Percentiles rank a stretch among this genome's conserved stretches.
Conservation (phyloP, 2,113 vertebrate genomes). For the Pseudorasbora parva region DNA sequence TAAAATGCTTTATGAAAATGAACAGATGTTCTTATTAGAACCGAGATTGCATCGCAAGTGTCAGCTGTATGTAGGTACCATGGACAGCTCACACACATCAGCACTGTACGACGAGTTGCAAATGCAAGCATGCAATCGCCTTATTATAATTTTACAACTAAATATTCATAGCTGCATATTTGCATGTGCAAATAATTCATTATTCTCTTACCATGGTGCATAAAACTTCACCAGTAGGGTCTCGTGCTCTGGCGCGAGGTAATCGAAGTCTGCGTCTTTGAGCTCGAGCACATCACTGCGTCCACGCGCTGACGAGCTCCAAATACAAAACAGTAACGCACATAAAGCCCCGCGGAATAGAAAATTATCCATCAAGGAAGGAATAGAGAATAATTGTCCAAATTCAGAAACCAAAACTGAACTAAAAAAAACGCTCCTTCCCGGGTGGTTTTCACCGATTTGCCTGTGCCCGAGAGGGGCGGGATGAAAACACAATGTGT, state of each 20-base stretch:
- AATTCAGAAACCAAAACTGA: background rate
- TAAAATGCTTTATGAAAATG: background rate
- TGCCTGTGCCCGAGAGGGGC: slow-evolving; percentile 21
- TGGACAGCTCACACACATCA: slow-evolving; percentile 45
- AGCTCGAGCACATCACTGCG: slow-evolving; percentile 73
- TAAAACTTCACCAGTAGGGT: slow-evolving; percentile 79
- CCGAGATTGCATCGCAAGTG: background rate
- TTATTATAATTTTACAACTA: background rate
- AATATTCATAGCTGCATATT: background rate
- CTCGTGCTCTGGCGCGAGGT: slow-evolving; percentile 73
- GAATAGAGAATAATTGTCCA: background rate
- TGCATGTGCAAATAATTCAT: background rate
- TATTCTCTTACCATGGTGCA: slow-evolving; percentile 73
- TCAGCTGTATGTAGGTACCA: slow-evolving; percentile 31
- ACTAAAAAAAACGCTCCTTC: background rate
- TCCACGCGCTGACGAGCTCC: slow-evolving; percentile 16
- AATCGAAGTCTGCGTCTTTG: slow-evolving; percentile 74
- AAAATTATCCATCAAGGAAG: background rate
- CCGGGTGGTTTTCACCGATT: background rate
- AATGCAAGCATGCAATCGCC: background rate
- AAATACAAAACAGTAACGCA: slow-evolving; percentile 9
- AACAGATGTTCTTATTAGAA: background rate
- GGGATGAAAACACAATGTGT: slow-evolving; percentile 32
- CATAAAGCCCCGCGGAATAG: background rate
- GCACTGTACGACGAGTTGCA: background rate